Conservation (phyloP, 2,113 vertebrate genomes). For the Antennarius striatus region DNA sequence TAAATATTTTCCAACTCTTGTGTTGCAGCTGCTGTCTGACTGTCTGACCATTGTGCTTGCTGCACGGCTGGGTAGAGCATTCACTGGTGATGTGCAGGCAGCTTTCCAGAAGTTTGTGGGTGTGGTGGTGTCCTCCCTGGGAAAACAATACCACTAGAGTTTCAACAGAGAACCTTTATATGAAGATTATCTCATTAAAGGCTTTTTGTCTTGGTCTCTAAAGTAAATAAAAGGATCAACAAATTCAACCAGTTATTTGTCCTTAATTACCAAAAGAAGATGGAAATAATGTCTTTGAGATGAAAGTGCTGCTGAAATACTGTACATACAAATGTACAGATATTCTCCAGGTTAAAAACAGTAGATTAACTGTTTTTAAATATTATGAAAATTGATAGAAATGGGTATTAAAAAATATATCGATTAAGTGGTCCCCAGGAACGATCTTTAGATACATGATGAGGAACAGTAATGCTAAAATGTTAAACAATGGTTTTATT, state of each 20-base stretch:
- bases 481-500: too few relatives aligned
- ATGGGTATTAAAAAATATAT: too few relatives aligned
- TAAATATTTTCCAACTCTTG: constrained; percentile 1
- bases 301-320: too few relatives aligned
- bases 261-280: neutral
- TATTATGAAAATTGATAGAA: too few relatives aligned
- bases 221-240: constrained; percentile 18
- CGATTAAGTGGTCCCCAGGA: too few relatives aligned
- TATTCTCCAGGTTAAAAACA: too few relatives aligned
- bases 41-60: constrained; percentile 80
- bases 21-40: constrained; percentile 81
- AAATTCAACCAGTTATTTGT: neutral
- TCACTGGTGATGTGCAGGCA: constrained; percentile 72
- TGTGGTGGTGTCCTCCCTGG: constrained; percentile 82
- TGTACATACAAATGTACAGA: too few relatives aligned
- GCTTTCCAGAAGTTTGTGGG: constrained; percentile 84
- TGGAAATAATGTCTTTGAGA: too few relatives aligned
- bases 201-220: neutral
- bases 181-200: neutral
- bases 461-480: too few relatives aligned
- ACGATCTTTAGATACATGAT: too few relatives aligned
- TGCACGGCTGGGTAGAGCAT: constrained; percentile 57
- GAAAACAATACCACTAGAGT: constrained; percentile 82
- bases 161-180: constrained; percentile 6
- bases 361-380: too few relatives aligned